Conservation (phyloP, 2,113 vertebrate species). For the Loxodonta africana region DNA sequence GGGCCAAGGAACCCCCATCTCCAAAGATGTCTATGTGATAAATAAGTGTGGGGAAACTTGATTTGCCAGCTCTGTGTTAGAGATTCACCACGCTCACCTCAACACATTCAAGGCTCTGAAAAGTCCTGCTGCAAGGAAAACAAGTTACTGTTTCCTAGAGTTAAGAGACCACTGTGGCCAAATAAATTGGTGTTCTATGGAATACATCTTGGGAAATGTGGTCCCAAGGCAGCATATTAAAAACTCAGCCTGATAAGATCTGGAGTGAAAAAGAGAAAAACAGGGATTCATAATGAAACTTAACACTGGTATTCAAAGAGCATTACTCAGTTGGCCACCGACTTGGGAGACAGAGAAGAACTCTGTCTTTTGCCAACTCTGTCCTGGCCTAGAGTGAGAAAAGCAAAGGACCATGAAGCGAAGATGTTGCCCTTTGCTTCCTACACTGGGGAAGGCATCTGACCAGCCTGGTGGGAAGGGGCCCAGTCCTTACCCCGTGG, state of each 20-base stretch:
- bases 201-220: not conserved
- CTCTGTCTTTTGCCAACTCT: not conserved
- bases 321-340: not conserved
- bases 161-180: not conserved
- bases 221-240: not conserved
- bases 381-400: not conserved
- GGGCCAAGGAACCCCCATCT: not conserved
- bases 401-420: not conserved
- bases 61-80: not conserved
- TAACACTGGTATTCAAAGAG: not conserved
- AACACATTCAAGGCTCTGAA: not conserved
- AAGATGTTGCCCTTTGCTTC: not conserved
- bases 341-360: not conserved
- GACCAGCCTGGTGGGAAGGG: not conserved
- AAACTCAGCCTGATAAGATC: not conserved
- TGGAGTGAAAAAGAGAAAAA: not conserved
- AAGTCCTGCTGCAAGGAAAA: not conserved
- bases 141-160: not conserved
- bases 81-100: not conserved
- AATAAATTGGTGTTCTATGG: not conserved
- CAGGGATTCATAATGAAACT: not conserved
- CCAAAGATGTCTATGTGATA: not conserved
- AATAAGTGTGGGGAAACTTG: too few species aligned
- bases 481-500: constrained; percentile 84
- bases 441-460: not conserved